Percentiles rank a stretch among this genome's conserved stretches.
These are phyloP conservation scores for Synergus laeviventris DNA, from an alignment of 2,888 invertebrate genomes.

Conservation along the genomic window DNA sequence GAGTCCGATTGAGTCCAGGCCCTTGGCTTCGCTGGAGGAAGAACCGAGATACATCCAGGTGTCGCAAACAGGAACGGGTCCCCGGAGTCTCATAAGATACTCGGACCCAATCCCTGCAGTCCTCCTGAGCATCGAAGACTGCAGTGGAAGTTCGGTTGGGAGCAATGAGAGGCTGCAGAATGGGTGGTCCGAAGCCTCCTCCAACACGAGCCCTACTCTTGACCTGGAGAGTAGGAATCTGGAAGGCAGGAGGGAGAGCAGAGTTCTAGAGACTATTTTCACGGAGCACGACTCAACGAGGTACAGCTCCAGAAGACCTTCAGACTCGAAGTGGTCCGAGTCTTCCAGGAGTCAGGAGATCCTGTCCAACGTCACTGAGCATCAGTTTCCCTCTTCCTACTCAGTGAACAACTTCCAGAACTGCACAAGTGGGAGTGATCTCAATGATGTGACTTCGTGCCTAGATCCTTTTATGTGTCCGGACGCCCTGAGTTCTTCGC, in stretches of 20 bases:
- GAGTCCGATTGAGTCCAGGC: conserved; percentile 68
- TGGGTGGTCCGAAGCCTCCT: conserved; percentile 32
- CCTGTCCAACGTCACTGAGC: conserved; percentile 63
- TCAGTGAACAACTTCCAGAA: conserved; percentile 71
- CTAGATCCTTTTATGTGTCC: conserved; percentile 71
- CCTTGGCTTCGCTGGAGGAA: conserved; percentile 60
- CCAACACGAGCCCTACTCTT: conserved; percentile 23
- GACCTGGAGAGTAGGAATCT: conserved; percentile 36
- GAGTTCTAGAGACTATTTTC: conserved; percentile 64
- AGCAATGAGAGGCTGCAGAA: conserved; percentile 26
- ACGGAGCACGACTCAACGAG: conserved; percentile 68
- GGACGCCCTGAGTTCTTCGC: conserved; percentile 68
- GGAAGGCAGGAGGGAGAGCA: conserved; percentile 58
- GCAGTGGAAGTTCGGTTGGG: conserved; percentile 48
- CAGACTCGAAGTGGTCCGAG: conserved; percentile 72
- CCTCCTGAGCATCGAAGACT: conserved; percentile 67
- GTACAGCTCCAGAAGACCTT: conserved; percentile 70
- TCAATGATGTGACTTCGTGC: conserved; percentile 67
- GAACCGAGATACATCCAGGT: conserved; percentile 44
- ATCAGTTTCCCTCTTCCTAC: conserved; percentile 68
- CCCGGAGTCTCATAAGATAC: conserved; percentile 59
- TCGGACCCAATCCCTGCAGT: conserved; percentile 69
- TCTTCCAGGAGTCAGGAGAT: conserved; percentile 72
- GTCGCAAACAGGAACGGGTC: conserved; percentile 33
- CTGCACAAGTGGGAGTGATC: conserved; percentile 68